Evolutionary conservation across 1,140 invertebrate species (phyloP), one percentile per base, ranked within the genome.

Genomic region (Muscidifurax raptorellus): DNA sequence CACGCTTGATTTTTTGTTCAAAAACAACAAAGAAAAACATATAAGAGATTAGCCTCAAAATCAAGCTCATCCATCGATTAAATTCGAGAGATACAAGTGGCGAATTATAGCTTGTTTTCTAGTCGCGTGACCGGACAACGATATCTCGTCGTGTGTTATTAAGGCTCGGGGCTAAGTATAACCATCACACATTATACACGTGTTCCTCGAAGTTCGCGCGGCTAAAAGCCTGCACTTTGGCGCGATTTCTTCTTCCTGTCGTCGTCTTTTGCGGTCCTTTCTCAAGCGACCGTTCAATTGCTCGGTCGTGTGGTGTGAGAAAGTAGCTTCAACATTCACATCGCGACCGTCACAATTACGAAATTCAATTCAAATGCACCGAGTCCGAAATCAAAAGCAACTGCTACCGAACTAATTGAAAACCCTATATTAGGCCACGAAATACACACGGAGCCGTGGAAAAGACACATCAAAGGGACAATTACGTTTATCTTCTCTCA

Each of bases 211-310:
- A 47, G 12, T 47, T 69, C 27, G 22, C 9, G 18, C 27, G 4
- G 32, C n/a, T 76, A 76, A 76, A 52, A 76, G 74, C 74, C n/a
- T 52, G 74, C 40, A 76, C 74, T 76, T 52, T 47, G 30, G 3
- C 27, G 28, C 27, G 71, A 36, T 72, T 72, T 72, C 30, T 72
- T 59, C 52, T 59, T 72, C 71, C 71, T 40, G 7, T 40, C 9
- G 71, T 40, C 30, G 71, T 15, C 32, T 72, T 72, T 69, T 59
- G 6, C n/a, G 52, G 22, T 7, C 6, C n/a, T 59, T 59, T 59
- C n/a, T 59, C 18, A 22, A 52, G 18, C 15, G 13, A 15, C 4
- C 44, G 44, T 2, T 47, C 13, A 47, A 47, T 47, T 18, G 44
- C 13, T 47, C 15, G 44, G 4, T 4, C 44, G 12, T 47, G 44